A percentile compares a stretch with the other conserved stretches of the same genome.
Evolutionary conservation across 2,113 vertebrate genomes (phyloP).

Genomic region (Isichthys henryi): DNA sequence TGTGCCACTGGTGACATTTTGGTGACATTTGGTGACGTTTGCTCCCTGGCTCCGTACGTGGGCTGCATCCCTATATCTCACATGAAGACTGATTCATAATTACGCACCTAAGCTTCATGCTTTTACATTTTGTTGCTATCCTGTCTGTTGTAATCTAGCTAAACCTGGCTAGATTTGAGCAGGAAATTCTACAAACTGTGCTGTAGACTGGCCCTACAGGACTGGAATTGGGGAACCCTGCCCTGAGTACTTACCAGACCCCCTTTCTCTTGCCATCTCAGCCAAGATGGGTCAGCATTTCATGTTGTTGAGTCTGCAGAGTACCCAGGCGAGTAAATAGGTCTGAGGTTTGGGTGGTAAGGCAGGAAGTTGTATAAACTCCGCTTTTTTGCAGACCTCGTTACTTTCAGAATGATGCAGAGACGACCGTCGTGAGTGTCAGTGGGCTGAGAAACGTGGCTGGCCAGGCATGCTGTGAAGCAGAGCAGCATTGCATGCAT

Average conservation of each 20-base stretch:
- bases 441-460: not conserved
- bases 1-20: not conserved
- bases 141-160: not conserved
- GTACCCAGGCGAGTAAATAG: not conserved
- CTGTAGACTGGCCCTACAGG: not conserved
- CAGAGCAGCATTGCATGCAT: not conserved
- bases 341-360: constrained; percentile 2
- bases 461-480: not conserved
- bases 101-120: too few relatives aligned
- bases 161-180: not conserved
- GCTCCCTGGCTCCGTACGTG: not conserved
- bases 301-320: not conserved
- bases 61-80: not conserved
- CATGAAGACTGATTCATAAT: not conserved
- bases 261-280: not conserved
- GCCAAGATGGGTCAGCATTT: not conserved
- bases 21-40: constrained; percentile 16
- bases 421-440: not conserved
- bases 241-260: not conserved
- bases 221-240: not conserved
- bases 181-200: not conserved
- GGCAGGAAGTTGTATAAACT: constrained; percentile 35
- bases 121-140: not conserved
- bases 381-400: constrained; percentile 10
- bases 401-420: constrained; percentile 39